These are phyloP conservation scores for Caenorhabditis latens DNA, from an alignment of 1,140 invertebrate genomes.

Conservation along the genomic window DNA sequence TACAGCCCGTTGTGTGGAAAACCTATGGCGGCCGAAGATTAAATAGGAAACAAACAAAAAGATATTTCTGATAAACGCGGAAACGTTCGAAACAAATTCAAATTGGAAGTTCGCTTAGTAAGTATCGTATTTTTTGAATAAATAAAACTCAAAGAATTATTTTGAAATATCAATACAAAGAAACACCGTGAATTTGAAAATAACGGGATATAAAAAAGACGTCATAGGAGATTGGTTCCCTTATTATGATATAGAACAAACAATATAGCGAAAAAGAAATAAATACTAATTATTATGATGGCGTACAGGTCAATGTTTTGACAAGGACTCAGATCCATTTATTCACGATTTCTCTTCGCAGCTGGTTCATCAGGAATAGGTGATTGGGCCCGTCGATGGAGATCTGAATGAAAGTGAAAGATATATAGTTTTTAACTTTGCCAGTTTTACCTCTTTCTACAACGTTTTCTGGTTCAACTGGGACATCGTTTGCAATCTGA, in stretches of 20 bases:
- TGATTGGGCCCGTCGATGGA: not conserved
- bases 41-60: too few species aligned
- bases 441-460: not conserved
- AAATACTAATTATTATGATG: not conserved
- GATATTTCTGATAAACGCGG: not conserved
- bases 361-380: slow-evolving; percentile 19
- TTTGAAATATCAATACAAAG: not conserved
- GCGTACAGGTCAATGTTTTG: too few species aligned
- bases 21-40: too few species aligned
- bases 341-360: slow-evolving; percentile 4
- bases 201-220: not conserved
- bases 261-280: not conserved
- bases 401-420: not conserved
- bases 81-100: too few species aligned
- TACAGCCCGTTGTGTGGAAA: not conserved
- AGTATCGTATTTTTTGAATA: too few species aligned
- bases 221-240: too few species aligned
- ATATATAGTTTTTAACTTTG: too few species aligned
- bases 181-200: not conserved
- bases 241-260: not conserved
- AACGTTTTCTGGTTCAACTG: not conserved
- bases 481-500: not conserved
- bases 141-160: too few species aligned
- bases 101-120: too few species aligned
- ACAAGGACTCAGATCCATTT: not conserved